Base-by-base conservation (phyloP, 1,140 invertebrate species). In the Drosophila ironensis region DNA sequence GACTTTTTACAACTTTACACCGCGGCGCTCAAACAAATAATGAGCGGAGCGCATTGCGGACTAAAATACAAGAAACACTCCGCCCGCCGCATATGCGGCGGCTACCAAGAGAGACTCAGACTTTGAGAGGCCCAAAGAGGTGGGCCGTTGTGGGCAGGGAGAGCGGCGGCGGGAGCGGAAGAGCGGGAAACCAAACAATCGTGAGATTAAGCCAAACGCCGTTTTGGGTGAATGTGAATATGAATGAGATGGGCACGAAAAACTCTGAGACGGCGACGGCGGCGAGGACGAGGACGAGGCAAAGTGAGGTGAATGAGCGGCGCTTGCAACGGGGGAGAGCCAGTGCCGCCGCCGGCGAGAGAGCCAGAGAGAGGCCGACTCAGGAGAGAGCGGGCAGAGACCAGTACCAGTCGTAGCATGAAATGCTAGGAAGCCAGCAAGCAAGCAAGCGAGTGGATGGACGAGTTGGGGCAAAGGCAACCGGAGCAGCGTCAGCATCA, bases 1-100 rank as follows among this genome's bases (percentile, higher is more conserved):
- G 72, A 87, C 73, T 87, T 87, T 87, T 87, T 87, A 89, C 87
- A 89, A 89, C 87, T 89, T 89, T 89, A 89, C 87, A 89, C 82
- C 87, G 84, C 87, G 87, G 88, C 87, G 82, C 87, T 89, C 87
- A 89, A 88, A 89, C 87, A 89, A 88, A 89, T 89, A 89, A 89
- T 89, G 87, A 89, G 87, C 87, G 81, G 59, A 87, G 81, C 81
- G 80, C 80, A 86, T 81, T 87, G 72, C 81, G 70, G 82, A 81
- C 80, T 87, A 72, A 64, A 86, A 86, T 81, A 86, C 81, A 76
- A 86, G 81, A 80, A 76, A 87, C 72, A 76, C 81, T 87, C 61
- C 81, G 76, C 75, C 69, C 67, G 87, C 66, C 75, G 66, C 70
- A 44, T 48, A 53, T 45, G 33, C 74, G 53, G 57, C 76, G 60